Evolutionary conservation across 1,140 invertebrate species (phyloP).

Genomic region (Diorhabda carinulata): DNA sequence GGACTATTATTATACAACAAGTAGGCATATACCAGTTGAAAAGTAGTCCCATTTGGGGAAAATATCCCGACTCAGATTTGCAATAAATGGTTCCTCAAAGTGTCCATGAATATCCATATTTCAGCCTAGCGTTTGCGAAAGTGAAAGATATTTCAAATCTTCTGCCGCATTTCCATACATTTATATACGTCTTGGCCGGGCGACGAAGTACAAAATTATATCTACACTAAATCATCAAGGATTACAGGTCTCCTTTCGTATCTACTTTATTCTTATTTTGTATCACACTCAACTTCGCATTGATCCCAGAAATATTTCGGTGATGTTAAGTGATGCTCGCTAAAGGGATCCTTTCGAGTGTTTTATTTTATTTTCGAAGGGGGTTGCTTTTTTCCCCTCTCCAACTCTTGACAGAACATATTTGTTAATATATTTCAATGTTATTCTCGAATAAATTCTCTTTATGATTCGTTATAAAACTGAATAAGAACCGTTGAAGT

Average conservation of each 20-base stretch:
- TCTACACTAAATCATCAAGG: constrained; percentile 30
- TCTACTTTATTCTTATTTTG: constrained; percentile 3
- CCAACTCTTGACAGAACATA: too few species aligned
- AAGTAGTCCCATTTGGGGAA: background rate
- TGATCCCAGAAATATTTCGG: background rate
- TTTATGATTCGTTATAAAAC: too few species aligned
- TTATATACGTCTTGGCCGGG: constrained; percentile 26
- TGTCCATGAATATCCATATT: constrained; percentile 30
- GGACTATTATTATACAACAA: too few species aligned
- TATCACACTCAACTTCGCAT: background rate
- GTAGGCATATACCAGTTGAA: background rate
- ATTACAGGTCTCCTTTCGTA: constrained; percentile 8
- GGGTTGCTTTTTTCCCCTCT: too few species aligned
- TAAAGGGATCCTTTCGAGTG: background rate
- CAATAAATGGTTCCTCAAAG: constrained; percentile 2
- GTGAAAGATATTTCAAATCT: constrained; percentile 35
- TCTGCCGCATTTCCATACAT: constrained; percentile 34
- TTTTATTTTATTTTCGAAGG: too few species aligned
- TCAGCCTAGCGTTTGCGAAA: constrained; percentile 23
- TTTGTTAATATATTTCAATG: too few species aligned
- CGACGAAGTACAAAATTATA: constrained; percentile 28
- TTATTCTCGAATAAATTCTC: too few species aligned
- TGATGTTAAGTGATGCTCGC: background rate
- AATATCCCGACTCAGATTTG: background rate
- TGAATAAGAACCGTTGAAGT: too few species aligned